Percentiles rank a stretch among this genome's conserved stretches.
Evolutionary conservation across 2,797 vertebrate species (phyloP).

Genomic region (Centroberyx gerrardi): DNA sequence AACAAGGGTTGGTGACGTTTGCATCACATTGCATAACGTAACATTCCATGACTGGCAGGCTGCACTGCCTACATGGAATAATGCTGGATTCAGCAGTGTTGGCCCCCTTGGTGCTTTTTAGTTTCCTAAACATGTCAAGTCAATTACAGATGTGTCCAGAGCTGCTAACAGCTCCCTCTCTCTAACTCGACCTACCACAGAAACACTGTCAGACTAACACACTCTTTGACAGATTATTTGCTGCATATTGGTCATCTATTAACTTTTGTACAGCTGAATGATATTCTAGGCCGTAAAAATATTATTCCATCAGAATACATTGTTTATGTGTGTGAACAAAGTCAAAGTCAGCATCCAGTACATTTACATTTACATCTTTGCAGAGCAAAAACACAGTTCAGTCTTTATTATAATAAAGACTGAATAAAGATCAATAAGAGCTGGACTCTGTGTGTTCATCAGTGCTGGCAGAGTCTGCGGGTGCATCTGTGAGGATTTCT

Average conservation of each 20-base stretch:
- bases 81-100: slow-evolving; percentile 46
- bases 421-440: too few relatives aligned
- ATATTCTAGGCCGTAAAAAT: too few relatives aligned
- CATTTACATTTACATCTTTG: too few relatives aligned
- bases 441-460: background rate
- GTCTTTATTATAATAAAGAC: background rate
- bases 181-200: background rate
- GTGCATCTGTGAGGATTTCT: too few relatives aligned
- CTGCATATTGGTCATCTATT: too few relatives aligned
- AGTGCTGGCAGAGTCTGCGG: background rate
- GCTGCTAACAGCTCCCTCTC: background rate
- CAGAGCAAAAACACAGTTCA: background rate
- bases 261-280: too few relatives aligned
- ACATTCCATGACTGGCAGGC: slow-evolving; percentile 29
- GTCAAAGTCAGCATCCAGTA: too few relatives aligned
- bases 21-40: slow-evolving; percentile 6
- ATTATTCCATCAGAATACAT: too few relatives aligned
- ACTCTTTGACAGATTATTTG: background rate
- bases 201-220: background rate
- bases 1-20: slow-evolving; percentile 13
- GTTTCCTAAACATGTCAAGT: slow-evolving; percentile 34
- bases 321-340: too few relatives aligned
- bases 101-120: slow-evolving; percentile 29
- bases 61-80: background rate
- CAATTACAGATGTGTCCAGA: slow-evolving; percentile 21